Conservation (phyloP, 1,140 invertebrate genomes). For the Parapsyche elsis region DNA sequence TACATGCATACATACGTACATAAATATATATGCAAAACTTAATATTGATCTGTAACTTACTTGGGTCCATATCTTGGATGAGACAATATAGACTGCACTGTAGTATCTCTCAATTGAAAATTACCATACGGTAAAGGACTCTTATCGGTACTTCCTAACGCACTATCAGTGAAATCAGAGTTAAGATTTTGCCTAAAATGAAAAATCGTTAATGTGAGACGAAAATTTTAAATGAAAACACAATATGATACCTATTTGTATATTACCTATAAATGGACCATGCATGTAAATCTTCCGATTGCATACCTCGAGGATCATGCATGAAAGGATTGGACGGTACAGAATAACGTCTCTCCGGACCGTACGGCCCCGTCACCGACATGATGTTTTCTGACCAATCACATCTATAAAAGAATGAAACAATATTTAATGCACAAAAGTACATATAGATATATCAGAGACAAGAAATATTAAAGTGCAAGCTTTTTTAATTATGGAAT, state of each 20-base stretch:
- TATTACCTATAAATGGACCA: slow-evolving; percentile 93
- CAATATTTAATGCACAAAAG: neutral
- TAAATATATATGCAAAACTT: neutral
- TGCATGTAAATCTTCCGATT: slow-evolving; percentile 90
- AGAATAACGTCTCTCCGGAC: slow-evolving; percentile 81
- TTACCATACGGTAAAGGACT: slow-evolving; percentile 92
- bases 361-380: slow-evolving; percentile 44
- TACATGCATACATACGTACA: neutral
- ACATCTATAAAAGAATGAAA: slow-evolving; percentile 23
- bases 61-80: slow-evolving; percentile 90
- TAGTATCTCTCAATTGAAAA: slow-evolving; percentile 91
- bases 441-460: no score
- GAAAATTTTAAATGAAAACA: no score
- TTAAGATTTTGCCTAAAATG: slow-evolving; percentile 89
- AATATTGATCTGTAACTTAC: slow-evolving; percentile 66
- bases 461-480: no score
- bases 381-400: slow-evolving; percentile 12
- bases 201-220: neutral
- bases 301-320: slow-evolving; percentile 73
- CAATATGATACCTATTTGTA: no score
- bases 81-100: slow-evolving; percentile 92
- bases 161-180: slow-evolving; percentile 94
- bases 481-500: no score
- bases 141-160: slow-evolving; percentile 89
- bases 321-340: slow-evolving; percentile 78